Percentiles rank a stretch among this genome's conserved stretches.
These are phyloP conservation scores for Nyleta sp. DNA, from an alignment of 2,888 invertebrate genomes.

Conservation along the genomic window DNA sequence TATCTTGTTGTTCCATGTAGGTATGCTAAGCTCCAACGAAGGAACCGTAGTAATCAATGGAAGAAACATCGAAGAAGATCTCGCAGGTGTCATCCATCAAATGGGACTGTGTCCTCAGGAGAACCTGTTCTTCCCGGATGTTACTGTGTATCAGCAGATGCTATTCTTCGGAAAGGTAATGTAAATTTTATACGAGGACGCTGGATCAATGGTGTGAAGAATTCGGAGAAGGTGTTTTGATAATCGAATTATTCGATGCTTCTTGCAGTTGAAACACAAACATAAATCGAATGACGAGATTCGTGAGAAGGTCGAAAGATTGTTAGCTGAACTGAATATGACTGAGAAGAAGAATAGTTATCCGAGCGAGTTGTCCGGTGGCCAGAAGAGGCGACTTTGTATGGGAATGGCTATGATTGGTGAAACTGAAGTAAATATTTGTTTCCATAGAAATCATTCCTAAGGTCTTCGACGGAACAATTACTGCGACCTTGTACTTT, in stretches of 20 bases:
- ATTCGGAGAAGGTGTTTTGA: too few relatives aligned
- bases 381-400: slow-evolving; percentile 95
- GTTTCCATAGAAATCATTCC: background rate
- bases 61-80: slow-evolving; percentile 87
- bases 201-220: too few relatives aligned
- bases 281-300: too few relatives aligned
- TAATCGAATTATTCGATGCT: too few relatives aligned
- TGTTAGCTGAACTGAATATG: slow-evolving; percentile 87
- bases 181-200: too few relatives aligned
- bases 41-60: slow-evolving; percentile 89
- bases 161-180: slow-evolving; percentile 92
- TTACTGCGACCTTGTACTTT: slow-evolving; percentile 51
- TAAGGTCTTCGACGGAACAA: slow-evolving; percentile 86
- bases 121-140: slow-evolving; percentile 91
- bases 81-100: slow-evolving; percentile 86
- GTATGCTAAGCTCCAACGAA: slow-evolving; percentile 87
- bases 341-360: slow-evolving; percentile 85
- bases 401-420: slow-evolving; percentile 91
- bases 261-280: too few relatives aligned
- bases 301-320: too few relatives aligned
- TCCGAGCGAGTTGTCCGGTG: slow-evolving; percentile 90
- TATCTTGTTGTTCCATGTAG: slow-evolving; percentile 81
- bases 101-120: slow-evolving; percentile 97
- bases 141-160: slow-evolving; percentile 92
- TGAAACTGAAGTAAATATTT: background rate